Evolutionary conservation across 2,888 invertebrate genomes (phyloP), one percentile per base, ranked within the genome.

Genomic region (Epinotia ramella): DNA sequence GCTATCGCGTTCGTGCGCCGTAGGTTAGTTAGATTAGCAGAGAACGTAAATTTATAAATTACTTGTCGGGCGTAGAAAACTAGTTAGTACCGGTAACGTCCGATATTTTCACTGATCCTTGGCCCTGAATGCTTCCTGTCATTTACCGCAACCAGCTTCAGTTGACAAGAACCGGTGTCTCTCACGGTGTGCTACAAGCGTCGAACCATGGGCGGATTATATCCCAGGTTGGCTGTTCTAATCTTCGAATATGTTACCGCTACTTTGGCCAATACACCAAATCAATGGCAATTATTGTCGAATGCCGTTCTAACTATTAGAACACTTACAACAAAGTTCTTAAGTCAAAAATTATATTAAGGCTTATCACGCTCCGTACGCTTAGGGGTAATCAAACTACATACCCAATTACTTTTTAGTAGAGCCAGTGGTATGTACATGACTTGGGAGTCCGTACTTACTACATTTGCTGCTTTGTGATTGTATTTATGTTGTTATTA

Each of bases 121-220:
- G 76, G 63, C 77, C 77, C 72, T 78, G 71, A 49, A 60, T 65
- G 64, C 74, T 78, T 75, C 77, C 77, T 77, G 77, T 73, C 69
- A 44, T 76, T 56, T 70, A 77, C 69, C 65, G 73, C 77, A 76
- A 73, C 71, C 73, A 76, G 76, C 70, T 77, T 67, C 76, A 68
- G 75, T 69, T 77, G 75, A 77, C 77, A 60, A 46, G 66, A 77
- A 75, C 75, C 73, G 75, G 75, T 75, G 73, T 74, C 66, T 71
- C 62, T 77, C 72, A 60, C 74, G 68, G 64, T 60, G 46, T 62
- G 72, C 13, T 40, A 1, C 69, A 76, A 70, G 69, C 18, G n/a
- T 40, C 40, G 16, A 70, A 6, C n/a, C 60, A 59, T 53, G 1
- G 3, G 70, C 65, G 75, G 66, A 49, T 24, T 28, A 33, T 33